These are phyloP conservation scores for Erpobdella octoculata DNA, from an alignment of 2,888 invertebrate genomes.

Conservation along the genomic window DNA sequence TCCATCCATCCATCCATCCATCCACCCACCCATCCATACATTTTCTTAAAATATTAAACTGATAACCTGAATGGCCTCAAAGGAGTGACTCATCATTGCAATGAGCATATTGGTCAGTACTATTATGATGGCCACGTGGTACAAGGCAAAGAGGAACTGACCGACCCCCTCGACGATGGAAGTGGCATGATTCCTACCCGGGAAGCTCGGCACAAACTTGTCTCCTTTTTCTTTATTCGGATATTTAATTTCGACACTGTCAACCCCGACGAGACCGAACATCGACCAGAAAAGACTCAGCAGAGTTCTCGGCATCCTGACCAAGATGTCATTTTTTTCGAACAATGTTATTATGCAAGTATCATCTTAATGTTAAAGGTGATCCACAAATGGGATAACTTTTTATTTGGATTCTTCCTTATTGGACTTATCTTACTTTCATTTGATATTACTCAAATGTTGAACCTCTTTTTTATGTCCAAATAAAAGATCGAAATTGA, in stretches of 20 bases:
- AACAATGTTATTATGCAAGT: too few species aligned
- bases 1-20: not conserved
- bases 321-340: not conserved
- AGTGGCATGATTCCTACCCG: slow-evolving; percentile 35
- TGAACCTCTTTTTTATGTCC: too few species aligned
- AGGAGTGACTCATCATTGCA: slow-evolving; percentile 69
- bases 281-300: slow-evolving; percentile 53
- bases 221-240: slow-evolving; percentile 33
- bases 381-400: too few species aligned
- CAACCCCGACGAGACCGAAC: slow-evolving; percentile 50
- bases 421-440: too few species aligned
- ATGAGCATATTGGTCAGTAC: slow-evolving; percentile 69
- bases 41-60: too few species aligned
- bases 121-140: slow-evolving; percentile 66
- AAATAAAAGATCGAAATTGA: too few species aligned
- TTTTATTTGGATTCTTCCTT: too few species aligned
- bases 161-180: slow-evolving; percentile 57
- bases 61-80: slow-evolving; percentile 60
- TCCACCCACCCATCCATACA: not conserved
- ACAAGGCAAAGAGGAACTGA: slow-evolving; percentile 58
- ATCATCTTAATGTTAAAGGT: too few species aligned
- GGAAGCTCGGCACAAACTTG: slow-evolving; percentile 29
- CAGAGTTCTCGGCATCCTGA: slow-evolving; percentile 49
- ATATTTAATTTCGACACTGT: slow-evolving; percentile 41
- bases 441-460: too few species aligned